Evolutionary conservation across 1,140 invertebrate species (phyloP).

Genomic region (Hydropsyche tenuis): DNA sequence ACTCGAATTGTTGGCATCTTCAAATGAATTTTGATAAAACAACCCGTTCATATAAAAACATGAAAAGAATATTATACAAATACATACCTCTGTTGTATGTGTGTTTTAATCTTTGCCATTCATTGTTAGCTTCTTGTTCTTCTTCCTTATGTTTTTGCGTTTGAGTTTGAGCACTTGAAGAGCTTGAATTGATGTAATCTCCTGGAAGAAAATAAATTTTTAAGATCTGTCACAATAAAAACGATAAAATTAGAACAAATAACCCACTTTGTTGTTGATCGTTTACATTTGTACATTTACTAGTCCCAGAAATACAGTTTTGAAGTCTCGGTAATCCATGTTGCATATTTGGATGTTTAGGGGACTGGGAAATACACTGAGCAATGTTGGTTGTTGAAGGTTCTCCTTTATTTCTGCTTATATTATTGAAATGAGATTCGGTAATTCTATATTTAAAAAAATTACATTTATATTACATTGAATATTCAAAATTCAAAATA

Average conservation of each 20-base stretch:
- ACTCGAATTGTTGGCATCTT: conserved; percentile 43
- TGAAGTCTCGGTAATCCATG: conserved; percentile 43
- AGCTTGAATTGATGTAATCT: conserved; percentile 25
- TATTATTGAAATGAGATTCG: conserved; percentile 44
- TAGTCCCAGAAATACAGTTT: conserved; percentile 45
- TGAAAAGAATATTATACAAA: neutral
- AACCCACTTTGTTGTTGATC: conserved; percentile 38
- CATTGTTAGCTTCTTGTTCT: conserved; percentile 42
- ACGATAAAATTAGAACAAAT: neutral
- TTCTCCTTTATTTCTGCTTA: conserved; percentile 34
- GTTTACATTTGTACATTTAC: conserved; percentile 47
- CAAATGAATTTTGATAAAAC: conserved; percentile 8
- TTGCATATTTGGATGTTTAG: conserved; percentile 43
- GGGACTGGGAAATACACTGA: conserved; percentile 27
- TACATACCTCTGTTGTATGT: conserved; percentile 44
- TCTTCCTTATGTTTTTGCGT: conserved; percentile 47
- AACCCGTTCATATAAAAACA: neutral
- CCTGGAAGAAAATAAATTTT: conserved; percentile 11
- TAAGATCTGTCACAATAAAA: neutral
- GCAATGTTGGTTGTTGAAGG: conserved; percentile 30
- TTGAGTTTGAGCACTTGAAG: conserved; percentile 42
- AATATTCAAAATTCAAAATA: too few relatives aligned
- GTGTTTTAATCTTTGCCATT: conserved; percentile 41
- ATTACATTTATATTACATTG: too few relatives aligned
- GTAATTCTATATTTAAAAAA: too few relatives aligned